A percentile compares a stretch with the other conserved stretches of the same genome.
Conservation (phyloP, 2,113 vertebrate genomes). For the Chinchilla lanigera region DNA sequence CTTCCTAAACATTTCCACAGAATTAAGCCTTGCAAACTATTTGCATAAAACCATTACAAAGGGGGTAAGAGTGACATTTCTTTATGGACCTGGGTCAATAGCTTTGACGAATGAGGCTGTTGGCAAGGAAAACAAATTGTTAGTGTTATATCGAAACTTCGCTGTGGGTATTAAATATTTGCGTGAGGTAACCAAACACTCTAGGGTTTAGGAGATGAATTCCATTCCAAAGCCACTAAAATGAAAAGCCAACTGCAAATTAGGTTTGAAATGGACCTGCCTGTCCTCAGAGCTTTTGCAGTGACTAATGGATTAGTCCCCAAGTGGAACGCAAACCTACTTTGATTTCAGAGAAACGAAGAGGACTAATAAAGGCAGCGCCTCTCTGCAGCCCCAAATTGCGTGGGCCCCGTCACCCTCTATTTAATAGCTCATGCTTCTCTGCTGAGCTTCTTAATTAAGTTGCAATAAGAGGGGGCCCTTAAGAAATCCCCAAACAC, state of each 20-base stretch:
- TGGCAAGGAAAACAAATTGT: conserved; percentile 77
- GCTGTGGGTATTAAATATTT: conserved; percentile 76
- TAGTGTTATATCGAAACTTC: conserved; percentile 75
- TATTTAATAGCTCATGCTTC: conserved; percentile 57
- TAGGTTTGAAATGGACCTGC: conserved; percentile 78
- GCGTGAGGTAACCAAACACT: conserved; percentile 70
- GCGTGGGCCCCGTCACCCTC: background rate
- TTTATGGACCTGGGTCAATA: conserved; percentile 68
- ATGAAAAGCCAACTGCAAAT: conserved; percentile 79
- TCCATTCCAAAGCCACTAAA: conserved; percentile 78
- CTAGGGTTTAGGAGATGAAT: conserved; percentile 74
- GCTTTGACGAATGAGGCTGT: conserved; percentile 78
- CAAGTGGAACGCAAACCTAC: conserved; percentile 66
- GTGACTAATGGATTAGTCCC: conserved; percentile 77
- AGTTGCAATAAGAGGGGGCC: conserved; percentile 60
- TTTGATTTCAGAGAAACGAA: conserved; percentile 71
- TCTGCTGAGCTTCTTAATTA: conserved; percentile 74
- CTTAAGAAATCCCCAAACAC: conserved; percentile 60
- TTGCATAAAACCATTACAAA: conserved; percentile 76
- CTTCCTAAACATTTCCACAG: conserved; percentile 41
- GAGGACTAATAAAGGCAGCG: conserved; percentile 49
- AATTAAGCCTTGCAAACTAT: conserved; percentile 68
- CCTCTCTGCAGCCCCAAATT: background rate
- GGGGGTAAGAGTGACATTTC: conserved; percentile 57
- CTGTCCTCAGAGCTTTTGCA: conserved; percentile 70